phyloP scores from a whole-genome alignment of 2,113 vertebrate genomes.

The Excalfactoria chinensis region DNA sequence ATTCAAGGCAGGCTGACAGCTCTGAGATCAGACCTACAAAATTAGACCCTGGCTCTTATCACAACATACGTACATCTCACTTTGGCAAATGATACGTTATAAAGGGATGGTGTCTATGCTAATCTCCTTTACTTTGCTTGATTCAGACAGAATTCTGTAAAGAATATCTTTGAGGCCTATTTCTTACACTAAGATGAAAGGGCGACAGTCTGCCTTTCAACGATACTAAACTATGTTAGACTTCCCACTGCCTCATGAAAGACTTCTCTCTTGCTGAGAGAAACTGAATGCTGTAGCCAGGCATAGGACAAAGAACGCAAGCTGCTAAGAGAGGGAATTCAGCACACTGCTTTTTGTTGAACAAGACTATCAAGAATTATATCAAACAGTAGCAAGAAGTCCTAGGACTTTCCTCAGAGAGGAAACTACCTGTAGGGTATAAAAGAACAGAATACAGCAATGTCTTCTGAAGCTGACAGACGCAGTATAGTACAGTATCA shows the following conservation, averaged over 20 bases:
- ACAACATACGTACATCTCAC: not conserved
- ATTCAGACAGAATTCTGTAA: not conserved
- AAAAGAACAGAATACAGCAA: not conserved
- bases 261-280: not conserved
- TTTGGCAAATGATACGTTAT: not conserved
- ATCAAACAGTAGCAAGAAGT: not conserved
- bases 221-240: not conserved
- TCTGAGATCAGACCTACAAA: constrained; percentile 16
- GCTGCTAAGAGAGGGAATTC: not conserved
- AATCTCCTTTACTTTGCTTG: not conserved
- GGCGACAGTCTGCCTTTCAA: not conserved
- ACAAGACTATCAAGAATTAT: not conserved
- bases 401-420: not conserved
- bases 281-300: not conserved
- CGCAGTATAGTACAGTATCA: not conserved
- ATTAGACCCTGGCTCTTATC: constrained; percentile 11
- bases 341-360: not conserved
- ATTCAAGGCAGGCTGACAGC: not conserved
- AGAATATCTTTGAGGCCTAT: not conserved
- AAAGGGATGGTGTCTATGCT: not conserved
- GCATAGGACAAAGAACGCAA: not conserved
- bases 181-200: not conserved
- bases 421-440: not conserved
- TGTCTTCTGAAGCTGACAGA: not conserved
- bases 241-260: not conserved